A percentile compares a stretch with the other conserved stretches of the same genome.
phyloP scores from a whole-genome alignment of 64 coral and sea anemone genomes.

The Dendronephthya gigantea region DNA sequence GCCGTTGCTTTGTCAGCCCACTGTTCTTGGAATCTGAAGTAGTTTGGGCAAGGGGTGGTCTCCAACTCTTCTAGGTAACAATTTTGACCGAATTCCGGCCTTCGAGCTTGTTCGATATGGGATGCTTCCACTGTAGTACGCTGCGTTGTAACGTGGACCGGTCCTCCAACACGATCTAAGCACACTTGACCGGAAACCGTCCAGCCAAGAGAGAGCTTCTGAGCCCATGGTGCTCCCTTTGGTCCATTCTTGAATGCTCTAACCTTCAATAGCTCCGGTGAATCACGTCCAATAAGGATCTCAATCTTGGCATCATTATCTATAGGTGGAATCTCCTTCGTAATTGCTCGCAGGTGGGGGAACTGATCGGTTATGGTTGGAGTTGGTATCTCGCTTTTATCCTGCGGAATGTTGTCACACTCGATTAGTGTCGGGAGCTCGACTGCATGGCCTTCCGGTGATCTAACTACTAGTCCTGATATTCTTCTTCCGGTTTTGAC shows the following conservation, averaged over 20 bases:
- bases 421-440: slow-evolving; percentile 6
- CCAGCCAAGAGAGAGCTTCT: slow-evolving; percentile 28
- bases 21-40: neutral
- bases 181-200: slow-evolving; percentile 30
- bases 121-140: neutral
- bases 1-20: neutral
- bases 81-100: neutral
- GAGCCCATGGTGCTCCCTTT: slow-evolving; percentile 20
- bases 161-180: slow-evolving; percentile 19
- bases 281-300: slow-evolving; percentile 16
- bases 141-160: neutral
- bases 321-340: slow-evolving; percentile 18
- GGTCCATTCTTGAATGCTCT: slow-evolving; percentile 27
- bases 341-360: neutral
- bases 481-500: neutral
- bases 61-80: neutral
- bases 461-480: neutral
- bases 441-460: neutral
- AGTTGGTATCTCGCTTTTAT: slow-evolving; percentile 25
- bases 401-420: slow-evolving; percentile 16
- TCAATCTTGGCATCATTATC: slow-evolving; percentile 1
- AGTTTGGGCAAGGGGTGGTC: neutral
- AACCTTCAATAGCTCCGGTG: slow-evolving; percentile 31
- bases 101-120: neutral
- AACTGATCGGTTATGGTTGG: slow-evolving; percentile 15